A percentile compares a stretch with the other conserved stretches of the same genome.
Evolutionary conservation across 2,113 vertebrate species (phyloP).

Genomic region (Mugil cephalus): DNA sequence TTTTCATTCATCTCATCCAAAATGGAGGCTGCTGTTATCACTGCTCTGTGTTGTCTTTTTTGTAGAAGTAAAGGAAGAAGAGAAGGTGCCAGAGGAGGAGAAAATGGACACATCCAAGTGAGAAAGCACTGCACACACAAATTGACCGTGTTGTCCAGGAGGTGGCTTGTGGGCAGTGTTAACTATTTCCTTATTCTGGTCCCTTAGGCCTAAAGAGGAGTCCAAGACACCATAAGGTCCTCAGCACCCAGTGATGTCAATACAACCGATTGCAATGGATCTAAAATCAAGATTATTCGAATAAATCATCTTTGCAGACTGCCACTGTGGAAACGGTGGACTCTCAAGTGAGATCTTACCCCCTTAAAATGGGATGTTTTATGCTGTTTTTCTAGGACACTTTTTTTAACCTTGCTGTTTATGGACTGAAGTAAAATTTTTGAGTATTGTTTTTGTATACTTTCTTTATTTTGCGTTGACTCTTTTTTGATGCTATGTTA

Average conservation of each 20-base stretch:
- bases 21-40: background rate
- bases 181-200: slow-evolving; percentile 43
- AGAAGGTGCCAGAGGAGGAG: slow-evolving; percentile 83
- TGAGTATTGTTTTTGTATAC: slow-evolving; percentile 62
- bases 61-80: slow-evolving; percentile 84
- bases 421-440: slow-evolving; percentile 58
- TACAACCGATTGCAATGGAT: slow-evolving; percentile 39
- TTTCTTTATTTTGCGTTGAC: slow-evolving; percentile 20
- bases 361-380: slow-evolving; percentile 21
- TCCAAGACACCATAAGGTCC: slow-evolving; percentile 81
- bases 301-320: slow-evolving; percentile 35
- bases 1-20: background rate
- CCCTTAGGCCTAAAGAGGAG: slow-evolving; percentile 84
- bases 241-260: slow-evolving; percentile 11
- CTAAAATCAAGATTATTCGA: slow-evolving; percentile 17
- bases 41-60: background rate
- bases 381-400: slow-evolving; percentile 60
- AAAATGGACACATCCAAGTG: slow-evolving; percentile 88
- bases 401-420: slow-evolving; percentile 64
- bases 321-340: slow-evolving; percentile 55
- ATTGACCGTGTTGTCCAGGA: slow-evolving; percentile 5
- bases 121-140: slow-evolving; percentile 38
- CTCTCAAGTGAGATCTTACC: slow-evolving; percentile 25
- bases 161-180: slow-evolving; percentile 2
- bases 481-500: slow-evolving; percentile 59